These are phyloP conservation scores for Pseudoips prasinana DNA, from an alignment of 2,888 invertebrate species.

Conservation along the genomic window DNA sequence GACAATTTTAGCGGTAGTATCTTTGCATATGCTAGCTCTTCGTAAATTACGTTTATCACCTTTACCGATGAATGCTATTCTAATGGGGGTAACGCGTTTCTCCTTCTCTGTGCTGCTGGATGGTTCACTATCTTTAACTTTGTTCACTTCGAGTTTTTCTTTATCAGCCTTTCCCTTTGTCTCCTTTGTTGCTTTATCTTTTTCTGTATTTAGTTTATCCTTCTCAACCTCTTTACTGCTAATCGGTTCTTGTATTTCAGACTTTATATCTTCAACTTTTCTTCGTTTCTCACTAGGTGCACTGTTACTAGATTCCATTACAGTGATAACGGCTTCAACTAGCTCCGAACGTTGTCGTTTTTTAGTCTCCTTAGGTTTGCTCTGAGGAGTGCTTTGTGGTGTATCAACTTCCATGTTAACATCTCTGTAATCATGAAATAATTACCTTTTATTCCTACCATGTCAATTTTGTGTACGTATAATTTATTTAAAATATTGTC, in stretches of 20 bases:
- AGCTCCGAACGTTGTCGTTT: conserved; percentile 65
- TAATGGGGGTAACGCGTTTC: conserved; percentile 43
- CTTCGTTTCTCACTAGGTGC: conserved; percentile 43
- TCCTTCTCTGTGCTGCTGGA: conserved; percentile 34
- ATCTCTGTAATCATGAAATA: conserved; percentile 36
- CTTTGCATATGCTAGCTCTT: conserved; percentile 31
- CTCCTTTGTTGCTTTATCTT: conserved; percentile 12
- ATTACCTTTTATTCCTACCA: too few species aligned
- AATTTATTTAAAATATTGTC: too few species aligned
- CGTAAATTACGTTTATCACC: conserved; percentile 30
- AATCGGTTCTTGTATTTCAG: conserved; percentile 18
- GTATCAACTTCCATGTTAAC: conserved; percentile 36
- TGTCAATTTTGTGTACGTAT: too few species aligned
- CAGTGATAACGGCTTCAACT: conserved; percentile 56
- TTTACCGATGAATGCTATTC: conserved; percentile 43
- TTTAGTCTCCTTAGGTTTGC: conserved; percentile 29
- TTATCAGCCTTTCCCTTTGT: conserved; percentile 9
- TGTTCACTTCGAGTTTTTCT: conserved; percentile 6
- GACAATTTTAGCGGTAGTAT: conserved; percentile 26
- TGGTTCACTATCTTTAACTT: conserved; percentile 31
- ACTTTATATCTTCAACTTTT: conserved; percentile 31
- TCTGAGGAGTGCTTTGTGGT: background rate
- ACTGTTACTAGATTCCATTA: conserved; percentile 40
- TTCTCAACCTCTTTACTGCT: conserved; percentile 25
- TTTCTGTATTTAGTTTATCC: conserved; percentile 4